These are phyloP conservation scores for Drosophila monieri DNA, from an alignment of 2,888 invertebrate genomes.

Conservation along the genomic window DNA sequence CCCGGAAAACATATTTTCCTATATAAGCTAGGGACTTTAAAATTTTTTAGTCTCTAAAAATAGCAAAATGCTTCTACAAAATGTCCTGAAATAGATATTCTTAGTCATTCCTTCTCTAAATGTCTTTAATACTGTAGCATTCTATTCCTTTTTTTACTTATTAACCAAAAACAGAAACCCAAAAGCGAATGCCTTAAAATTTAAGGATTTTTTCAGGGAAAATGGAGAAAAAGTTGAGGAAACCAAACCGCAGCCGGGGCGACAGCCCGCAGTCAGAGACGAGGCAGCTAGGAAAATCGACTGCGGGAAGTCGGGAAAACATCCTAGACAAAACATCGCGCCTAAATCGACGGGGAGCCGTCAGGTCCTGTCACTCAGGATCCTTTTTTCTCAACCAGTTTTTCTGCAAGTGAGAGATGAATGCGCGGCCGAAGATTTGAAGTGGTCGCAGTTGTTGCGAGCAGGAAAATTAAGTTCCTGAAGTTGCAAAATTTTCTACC, in stretches of 20 bases:
- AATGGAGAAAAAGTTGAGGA: conserved; percentile 4
- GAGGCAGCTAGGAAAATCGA: neutral
- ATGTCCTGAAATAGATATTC: neutral
- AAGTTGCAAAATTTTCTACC: neutral
- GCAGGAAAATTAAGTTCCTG: conserved; percentile 33
- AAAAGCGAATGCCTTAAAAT: conserved; percentile 3
- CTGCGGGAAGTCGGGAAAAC: conserved; percentile 3
- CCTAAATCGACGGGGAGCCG: conserved; percentile 21
- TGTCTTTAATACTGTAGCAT: neutral
- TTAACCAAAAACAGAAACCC: neutral
- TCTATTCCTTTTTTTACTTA: neutral
- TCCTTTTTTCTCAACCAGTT: conserved; percentile 9
- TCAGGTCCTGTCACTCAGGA: conserved; percentile 27
- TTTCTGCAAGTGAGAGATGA: conserved; percentile 56
- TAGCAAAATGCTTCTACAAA: conserved; percentile 7
- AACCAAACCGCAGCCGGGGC: conserved; percentile 47
- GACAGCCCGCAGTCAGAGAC: conserved; percentile 24
- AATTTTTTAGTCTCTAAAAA: conserved; percentile 14
- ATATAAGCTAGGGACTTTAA: conserved; percentile 7
- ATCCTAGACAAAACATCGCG: conserved; percentile 39
- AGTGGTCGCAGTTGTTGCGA: conserved; percentile 57
- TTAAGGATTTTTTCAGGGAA: conserved; percentile 19
- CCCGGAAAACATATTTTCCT: conserved; percentile 13
- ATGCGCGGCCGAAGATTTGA: conserved; percentile 42
- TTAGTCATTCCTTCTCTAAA: neutral